phyloP scores from a whole-genome alignment of 2,797 vertebrate species.

The Falco naumanni region DNA sequence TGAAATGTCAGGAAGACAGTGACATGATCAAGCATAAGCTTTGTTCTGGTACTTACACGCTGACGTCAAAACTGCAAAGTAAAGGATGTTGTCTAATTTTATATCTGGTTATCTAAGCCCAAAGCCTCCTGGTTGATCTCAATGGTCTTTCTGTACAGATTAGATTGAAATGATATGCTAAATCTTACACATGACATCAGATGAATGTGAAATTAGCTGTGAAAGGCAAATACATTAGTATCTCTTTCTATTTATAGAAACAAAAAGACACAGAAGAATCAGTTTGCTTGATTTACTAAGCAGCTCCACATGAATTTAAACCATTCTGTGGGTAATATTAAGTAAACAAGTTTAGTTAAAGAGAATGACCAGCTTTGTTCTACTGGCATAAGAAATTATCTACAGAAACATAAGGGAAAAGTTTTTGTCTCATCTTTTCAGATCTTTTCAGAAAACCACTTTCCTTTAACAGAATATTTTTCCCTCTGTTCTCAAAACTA shows the following conservation, averaged over 20 bases:
- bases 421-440: not conserved
- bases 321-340: not conserved
- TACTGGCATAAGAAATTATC: not conserved
- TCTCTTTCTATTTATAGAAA: conserved; percentile 1
- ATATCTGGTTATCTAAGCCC: not conserved
- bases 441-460: not conserved
- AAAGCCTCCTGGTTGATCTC: not conserved
- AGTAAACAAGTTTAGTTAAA: not conserved
- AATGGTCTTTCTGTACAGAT: not conserved
- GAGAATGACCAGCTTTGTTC: not conserved
- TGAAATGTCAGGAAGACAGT: not conserved
- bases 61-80: not conserved
- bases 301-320: not conserved
- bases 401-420: not conserved
- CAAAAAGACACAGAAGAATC: not conserved
- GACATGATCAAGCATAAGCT: not conserved
- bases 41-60: not conserved
- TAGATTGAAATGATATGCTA: not conserved
- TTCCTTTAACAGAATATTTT: not conserved
- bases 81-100: not conserved
- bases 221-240: conserved; percentile 15
- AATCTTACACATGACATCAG: not conserved
- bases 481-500: not conserved
- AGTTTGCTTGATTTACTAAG: not conserved
- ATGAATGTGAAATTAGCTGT: conserved; percentile 21